Conservation (phyloP, 2,113 vertebrate genomes). For the Zeus faber region DNA sequence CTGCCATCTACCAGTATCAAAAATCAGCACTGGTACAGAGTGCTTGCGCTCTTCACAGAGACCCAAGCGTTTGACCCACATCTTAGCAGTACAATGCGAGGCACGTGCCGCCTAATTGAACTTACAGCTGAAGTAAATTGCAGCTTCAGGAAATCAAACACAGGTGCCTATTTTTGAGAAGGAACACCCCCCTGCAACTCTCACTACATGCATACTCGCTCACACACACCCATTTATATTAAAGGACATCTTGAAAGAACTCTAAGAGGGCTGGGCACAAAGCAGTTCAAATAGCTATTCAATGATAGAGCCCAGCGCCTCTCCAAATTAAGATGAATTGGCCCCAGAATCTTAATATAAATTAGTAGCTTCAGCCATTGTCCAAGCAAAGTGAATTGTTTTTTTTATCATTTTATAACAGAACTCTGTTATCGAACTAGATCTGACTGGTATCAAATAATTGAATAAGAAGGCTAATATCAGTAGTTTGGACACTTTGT, state of each 20-base stretch:
- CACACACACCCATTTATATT: conserved; percentile 33
- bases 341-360: conserved; percentile 28
- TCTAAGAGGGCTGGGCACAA: conserved; percentile 12
- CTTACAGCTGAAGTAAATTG: conserved; percentile 51
- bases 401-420: no score
- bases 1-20: conserved; percentile 28
- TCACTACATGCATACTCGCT: background rate
- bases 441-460: no score
- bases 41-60: conserved; percentile 45
- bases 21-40: conserved; percentile 28
- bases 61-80: conserved; percentile 48
- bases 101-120: conserved; percentile 46
- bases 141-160: conserved; percentile 46
- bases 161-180: conserved; percentile 52
- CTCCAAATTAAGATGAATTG: conserved; percentile 4
- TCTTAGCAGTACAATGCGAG: conserved; percentile 39
- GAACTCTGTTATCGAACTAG: no score
- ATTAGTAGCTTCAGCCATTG: conserved; percentile 22
- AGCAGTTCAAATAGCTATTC: conserved; percentile 31
- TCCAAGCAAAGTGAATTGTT: no score
- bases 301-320: conserved; percentile 11
- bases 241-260: conserved; percentile 38
- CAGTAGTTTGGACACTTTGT: no score
- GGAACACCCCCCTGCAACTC: conserved; percentile 5
- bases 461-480: no score